Conservation (phyloP, 1,140 invertebrate species). For the Brachionus rubens region DNA sequence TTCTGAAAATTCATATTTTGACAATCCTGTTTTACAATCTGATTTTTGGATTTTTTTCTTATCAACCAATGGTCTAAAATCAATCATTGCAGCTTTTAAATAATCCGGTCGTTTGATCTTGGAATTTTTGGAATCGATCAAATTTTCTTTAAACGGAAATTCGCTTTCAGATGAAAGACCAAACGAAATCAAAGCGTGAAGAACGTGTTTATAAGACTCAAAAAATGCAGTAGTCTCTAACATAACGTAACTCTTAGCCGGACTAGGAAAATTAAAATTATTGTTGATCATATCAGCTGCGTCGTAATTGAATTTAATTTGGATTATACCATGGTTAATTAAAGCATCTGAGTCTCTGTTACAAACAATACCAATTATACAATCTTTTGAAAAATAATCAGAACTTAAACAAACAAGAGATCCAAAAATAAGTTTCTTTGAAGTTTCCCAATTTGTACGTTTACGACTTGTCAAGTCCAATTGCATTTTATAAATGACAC, state of each 20-base stretch:
- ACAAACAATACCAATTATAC: slow-evolving; percentile 19
- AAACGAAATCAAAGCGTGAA: slow-evolving; percentile 53
- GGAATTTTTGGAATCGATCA: slow-evolving; percentile 49
- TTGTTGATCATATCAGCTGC: background rate
- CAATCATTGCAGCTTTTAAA: slow-evolving; percentile 47
- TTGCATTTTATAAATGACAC: slow-evolving; percentile 47
- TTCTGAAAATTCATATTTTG: background rate
- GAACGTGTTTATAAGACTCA: slow-evolving; percentile 61
- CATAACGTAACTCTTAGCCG: slow-evolving; percentile 50
- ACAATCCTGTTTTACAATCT: background rate
- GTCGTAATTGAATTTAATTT: slow-evolving; percentile 15
- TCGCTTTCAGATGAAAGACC: slow-evolving; percentile 34
- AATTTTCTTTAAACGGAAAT: slow-evolving; percentile 57
- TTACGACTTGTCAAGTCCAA: slow-evolving; percentile 46
- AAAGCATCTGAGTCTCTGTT: slow-evolving; percentile 3
- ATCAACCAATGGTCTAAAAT: slow-evolving; percentile 44
- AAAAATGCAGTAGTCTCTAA: slow-evolving; percentile 63
- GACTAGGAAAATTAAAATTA: background rate
- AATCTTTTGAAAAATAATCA: slow-evolving; percentile 20
- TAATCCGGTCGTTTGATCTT: slow-evolving; percentile 26
- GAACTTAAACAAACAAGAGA: slow-evolving; percentile 4
- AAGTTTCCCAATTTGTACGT: slow-evolving; percentile 50
- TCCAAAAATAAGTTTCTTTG: slow-evolving; percentile 67
- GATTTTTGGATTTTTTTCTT: background rate
- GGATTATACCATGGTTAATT: slow-evolving; percentile 1